These are phyloP conservation scores for Accipiter cooperii DNA, from an alignment of 2,113 vertebrate species.

Conservation along the genomic window DNA sequence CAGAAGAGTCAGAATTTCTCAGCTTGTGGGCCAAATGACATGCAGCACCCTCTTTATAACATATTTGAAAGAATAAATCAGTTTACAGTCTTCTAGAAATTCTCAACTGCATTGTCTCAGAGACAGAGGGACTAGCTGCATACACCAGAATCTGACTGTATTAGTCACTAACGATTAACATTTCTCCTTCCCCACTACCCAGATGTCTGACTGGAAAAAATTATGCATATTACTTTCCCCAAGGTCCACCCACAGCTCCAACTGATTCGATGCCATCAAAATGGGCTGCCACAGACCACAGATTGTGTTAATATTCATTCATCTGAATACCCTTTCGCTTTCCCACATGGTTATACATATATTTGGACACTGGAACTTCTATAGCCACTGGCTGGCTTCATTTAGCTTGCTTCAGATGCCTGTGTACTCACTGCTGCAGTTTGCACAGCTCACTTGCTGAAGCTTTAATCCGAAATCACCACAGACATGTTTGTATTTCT, in stretches of 20 bases:
- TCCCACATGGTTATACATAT: background rate
- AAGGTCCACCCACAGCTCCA: background rate
- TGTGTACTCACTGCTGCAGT: background rate
- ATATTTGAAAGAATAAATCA: background rate
- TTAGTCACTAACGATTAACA: constrained; percentile 1
- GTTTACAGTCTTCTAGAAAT: background rate
- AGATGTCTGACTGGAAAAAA: constrained; percentile 3
- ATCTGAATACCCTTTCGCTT: background rate
- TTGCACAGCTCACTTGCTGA: background rate
- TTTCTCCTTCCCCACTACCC: background rate
- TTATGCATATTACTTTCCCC: background rate
- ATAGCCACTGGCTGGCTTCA: background rate
- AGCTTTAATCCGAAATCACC: background rate
- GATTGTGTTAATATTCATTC: background rate
- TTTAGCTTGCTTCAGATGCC: background rate
- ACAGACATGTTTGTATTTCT: background rate
- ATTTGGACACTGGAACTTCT: background rate
- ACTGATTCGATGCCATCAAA: background rate
- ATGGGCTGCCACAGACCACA: background rate
- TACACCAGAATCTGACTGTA: background rate
- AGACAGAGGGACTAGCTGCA: background rate
- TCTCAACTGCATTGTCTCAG: background rate
- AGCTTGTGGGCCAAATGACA: background rate
- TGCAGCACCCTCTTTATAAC: background rate
- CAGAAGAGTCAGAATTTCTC: background rate